Conservation (phyloP, 1,140 invertebrate species). For the Calliopsis andreniformis region DNA sequence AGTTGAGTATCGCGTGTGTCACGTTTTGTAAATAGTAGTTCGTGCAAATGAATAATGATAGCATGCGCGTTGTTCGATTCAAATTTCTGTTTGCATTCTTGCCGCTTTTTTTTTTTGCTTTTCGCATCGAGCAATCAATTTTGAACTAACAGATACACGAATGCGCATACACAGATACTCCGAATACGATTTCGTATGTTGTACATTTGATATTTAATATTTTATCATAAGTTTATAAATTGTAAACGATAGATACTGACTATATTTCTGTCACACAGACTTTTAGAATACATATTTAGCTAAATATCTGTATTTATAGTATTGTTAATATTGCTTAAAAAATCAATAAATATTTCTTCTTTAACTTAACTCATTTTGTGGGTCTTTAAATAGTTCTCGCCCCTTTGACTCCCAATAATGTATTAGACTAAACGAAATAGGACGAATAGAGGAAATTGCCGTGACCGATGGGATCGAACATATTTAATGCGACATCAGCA, state of each 20-base stretch:
- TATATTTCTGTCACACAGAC: too few relatives aligned
- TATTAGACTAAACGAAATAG: too few relatives aligned
- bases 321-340: constrained; percentile 47
- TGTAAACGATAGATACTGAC: too few relatives aligned
- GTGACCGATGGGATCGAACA: too few relatives aligned
- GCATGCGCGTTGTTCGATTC: neutral
- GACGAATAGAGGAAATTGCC: too few relatives aligned
- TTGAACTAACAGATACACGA: constrained; percentile 7
- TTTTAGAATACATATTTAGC: neutral
- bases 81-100: neutral
- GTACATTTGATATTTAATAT: constrained; percentile 34
- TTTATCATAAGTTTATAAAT: too few relatives aligned
- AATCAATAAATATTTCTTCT: neutral
- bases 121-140: neutral
- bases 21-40: constrained; percentile 20
- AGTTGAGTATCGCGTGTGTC: constrained; percentile 13
- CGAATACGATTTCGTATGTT: neutral
- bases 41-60: neutral
- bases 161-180: neutral
- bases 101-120: neutral
- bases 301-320: constrained; percentile 47
- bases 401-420: too few relatives aligned
- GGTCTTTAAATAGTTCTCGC: too few relatives aligned
- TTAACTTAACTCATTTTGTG: too few relatives aligned
- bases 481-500: too few relatives aligned